Conservation (phyloP, 2,113 vertebrate species). For the Garra rufa region DNA sequence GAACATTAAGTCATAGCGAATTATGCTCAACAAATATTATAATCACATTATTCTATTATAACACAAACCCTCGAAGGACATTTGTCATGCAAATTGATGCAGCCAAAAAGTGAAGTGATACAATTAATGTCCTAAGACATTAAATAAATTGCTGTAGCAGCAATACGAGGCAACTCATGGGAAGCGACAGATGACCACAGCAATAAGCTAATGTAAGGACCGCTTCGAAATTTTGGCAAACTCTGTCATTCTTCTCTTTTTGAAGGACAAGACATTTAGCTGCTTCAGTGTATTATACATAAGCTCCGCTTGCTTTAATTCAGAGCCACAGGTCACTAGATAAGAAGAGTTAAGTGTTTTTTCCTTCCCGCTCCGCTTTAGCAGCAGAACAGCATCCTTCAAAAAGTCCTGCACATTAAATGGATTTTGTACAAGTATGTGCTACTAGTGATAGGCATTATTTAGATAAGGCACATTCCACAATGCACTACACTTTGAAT, state of each 20-base stretch:
- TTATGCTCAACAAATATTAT: constrained; percentile 35
- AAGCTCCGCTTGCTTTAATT: background rate
- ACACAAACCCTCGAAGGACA: constrained; percentile 2
- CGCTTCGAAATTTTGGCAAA: constrained; percentile 27
- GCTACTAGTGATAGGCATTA: background rate
- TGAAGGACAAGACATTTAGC: constrained; percentile 12
- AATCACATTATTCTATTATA: constrained; percentile 33
- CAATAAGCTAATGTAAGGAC: constrained; percentile 48
- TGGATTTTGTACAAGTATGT: background rate
- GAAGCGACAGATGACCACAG: constrained; percentile 46
- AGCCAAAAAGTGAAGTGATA: constrained; percentile 35
- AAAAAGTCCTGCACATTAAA: background rate
- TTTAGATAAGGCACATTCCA: background rate
- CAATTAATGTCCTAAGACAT: constrained; percentile 46
- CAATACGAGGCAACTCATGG: constrained; percentile 27
- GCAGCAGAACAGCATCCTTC: background rate
- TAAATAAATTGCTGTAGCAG: constrained; percentile 46
- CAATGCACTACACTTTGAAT: background rate
- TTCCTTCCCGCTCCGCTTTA: background rate
- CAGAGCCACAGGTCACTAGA: constrained; percentile 15
- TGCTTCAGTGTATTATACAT: background rate
- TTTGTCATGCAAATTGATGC: constrained; percentile 35
- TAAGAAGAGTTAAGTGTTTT: background rate
- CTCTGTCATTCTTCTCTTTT: constrained; percentile 7
- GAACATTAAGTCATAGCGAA: constrained; percentile 16